phyloP scores from a whole-genome alignment of 2,797 vertebrate species.

The Streptopelia turtur region DNA sequence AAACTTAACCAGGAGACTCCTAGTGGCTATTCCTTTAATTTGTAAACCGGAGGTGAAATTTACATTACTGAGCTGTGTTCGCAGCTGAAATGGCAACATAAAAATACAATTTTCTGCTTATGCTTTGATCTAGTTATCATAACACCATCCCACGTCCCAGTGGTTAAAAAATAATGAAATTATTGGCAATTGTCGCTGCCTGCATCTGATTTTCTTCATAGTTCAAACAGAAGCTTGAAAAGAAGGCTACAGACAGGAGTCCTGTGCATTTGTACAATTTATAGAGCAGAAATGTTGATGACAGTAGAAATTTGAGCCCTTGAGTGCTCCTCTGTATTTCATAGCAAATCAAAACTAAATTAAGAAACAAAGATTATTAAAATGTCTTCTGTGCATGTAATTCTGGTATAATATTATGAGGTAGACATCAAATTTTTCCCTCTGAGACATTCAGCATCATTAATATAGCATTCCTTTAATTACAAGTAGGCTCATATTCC shows the following conservation, averaged over 20 bases:
- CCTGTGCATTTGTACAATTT: conserved; percentile 71
- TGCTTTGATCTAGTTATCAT: conserved; percentile 41
- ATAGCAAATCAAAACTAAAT: conserved; percentile 87
- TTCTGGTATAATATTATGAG: conserved; percentile 75
- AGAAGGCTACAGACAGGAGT: conserved; percentile 54
- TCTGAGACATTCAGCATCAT: conserved; percentile 70
- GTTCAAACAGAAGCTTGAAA: conserved; percentile 67
- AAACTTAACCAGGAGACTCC: not conserved
- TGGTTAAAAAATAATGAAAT: conserved; percentile 64
- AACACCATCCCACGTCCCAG: not conserved
- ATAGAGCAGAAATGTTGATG: conserved; percentile 83
- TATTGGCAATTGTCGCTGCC: conserved; percentile 52
- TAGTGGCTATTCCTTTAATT: conserved; percentile 6
- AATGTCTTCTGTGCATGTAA: conserved; percentile 77
- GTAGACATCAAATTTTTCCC: conserved; percentile 77
- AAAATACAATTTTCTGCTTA: conserved; percentile 34
- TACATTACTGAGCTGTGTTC: not conserved
- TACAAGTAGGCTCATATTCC: conserved; percentile 72
- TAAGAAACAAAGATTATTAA: conserved; percentile 87
- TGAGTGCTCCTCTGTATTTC: conserved; percentile 81
- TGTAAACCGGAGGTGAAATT: not conserved
- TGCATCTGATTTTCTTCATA: conserved; percentile 51
- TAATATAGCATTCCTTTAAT: conserved; percentile 79
- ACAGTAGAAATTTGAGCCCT: conserved; percentile 81
- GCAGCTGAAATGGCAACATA: not conserved